Evolutionary conservation across 92 coral and sea anemone genomes (phyloP).

Genomic region (Zoanthus sociatus): DNA sequence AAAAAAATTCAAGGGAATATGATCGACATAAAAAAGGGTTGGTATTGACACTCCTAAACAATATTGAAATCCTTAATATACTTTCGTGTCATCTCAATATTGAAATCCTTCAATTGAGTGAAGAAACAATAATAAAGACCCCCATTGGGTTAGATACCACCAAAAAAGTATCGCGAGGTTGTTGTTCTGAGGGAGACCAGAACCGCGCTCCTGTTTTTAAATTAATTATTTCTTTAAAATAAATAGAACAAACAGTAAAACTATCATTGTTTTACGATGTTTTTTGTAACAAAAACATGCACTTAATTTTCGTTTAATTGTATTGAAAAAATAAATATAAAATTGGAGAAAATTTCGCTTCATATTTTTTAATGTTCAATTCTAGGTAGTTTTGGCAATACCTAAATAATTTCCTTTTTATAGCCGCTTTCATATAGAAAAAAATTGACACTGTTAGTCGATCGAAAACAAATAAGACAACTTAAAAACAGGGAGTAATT

Average conservation of each 20-base stretch:
- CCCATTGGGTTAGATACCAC: neutral
- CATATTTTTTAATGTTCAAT: neutral
- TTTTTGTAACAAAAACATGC: neutral
- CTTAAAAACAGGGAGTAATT: neutral
- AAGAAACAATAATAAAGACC: neutral
- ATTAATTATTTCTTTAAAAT: neutral
- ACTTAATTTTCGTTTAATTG: neutral
- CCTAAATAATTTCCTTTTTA: neutral
- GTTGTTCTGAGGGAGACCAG: conserved; percentile 3
- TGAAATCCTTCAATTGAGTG: neutral
- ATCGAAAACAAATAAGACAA: neutral
- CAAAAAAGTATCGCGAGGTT: conserved; percentile 6
- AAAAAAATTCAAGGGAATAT: neutral
- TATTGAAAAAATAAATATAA: neutral
- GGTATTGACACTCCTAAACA: neutral
- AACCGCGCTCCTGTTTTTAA: neutral
- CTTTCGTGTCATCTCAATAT: too few relatives aligned
- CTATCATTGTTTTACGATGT: neutral
- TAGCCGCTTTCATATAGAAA: neutral
- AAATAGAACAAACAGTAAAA: neutral
- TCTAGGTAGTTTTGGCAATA: neutral
- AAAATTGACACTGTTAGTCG: neutral
- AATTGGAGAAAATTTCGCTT: neutral
- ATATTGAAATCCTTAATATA: neutral
- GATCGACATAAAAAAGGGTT: neutral